phyloP scores from a whole-genome alignment of 1,140 invertebrate species.

The Globodera ellingtonae region DNA sequence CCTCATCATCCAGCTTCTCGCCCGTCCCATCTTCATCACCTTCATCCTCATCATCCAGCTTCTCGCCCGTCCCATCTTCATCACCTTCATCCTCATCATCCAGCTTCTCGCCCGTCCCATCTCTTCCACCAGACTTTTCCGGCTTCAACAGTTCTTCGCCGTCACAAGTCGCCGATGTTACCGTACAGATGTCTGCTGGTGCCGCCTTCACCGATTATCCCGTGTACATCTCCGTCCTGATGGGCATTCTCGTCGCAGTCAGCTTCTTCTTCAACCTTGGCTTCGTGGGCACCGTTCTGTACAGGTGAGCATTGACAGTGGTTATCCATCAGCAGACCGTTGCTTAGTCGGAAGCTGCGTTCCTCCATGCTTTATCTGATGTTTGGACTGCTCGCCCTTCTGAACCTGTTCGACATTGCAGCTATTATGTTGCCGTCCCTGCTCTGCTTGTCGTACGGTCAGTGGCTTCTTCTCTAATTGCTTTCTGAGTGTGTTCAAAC shows the following conservation, averaged over 20 bases:
- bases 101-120: background rate
- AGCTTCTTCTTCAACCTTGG: conserved; percentile 20
- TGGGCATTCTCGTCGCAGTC: conserved; percentile 29
- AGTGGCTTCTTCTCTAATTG: background rate
- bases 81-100: background rate
- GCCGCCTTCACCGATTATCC: background rate
- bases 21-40: background rate
- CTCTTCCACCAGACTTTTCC: background rate
- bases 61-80: background rate
- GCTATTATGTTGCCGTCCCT: conserved; percentile 16
- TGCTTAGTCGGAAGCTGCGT: conserved; percentile 46
- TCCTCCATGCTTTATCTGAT: conserved; percentile 45
- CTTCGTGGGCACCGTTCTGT: conserved; percentile 38
- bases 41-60: no score
- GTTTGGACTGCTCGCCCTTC: conserved; percentile 28
- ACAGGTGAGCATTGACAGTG: background rate
- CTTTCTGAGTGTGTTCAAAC: conserved; percentile 8
- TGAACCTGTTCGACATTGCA: conserved; percentile 28
- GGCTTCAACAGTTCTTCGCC: background rate
- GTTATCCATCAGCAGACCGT: background rate
- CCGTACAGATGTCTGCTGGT: background rate
- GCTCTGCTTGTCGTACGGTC: background rate
- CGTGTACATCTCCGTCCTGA: conserved; percentile 32
- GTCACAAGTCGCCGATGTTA: background rate
- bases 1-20: background rate